phyloP scores from a whole-genome alignment of 2,797 vertebrate genomes.

The Selene dorsalis region DNA sequence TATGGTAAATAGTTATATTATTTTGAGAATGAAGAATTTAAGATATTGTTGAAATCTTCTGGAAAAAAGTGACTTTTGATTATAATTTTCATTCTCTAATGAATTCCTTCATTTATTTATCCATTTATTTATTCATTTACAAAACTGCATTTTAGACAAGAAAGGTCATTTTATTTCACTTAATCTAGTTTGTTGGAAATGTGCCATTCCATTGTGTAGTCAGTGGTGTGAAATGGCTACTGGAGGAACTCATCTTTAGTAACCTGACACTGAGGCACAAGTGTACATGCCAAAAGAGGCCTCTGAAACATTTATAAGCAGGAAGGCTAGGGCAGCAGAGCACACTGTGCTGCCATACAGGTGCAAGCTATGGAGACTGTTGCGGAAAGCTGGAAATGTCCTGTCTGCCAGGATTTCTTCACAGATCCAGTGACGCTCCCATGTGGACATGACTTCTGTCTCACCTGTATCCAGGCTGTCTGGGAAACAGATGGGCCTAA shows the following conservation, averaged over 20 bases:
- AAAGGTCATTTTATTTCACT: not conserved
- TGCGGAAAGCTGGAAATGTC: conserved; percentile 78
- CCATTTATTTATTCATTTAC: no score
- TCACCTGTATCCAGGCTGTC: conserved; percentile 80
- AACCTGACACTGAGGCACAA: conserved; percentile 68
- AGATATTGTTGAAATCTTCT: not conserved
- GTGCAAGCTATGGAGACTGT: conserved; percentile 68
- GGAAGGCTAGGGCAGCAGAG: conserved; percentile 34
- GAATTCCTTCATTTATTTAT: not conserved
- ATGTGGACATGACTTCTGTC: conserved; percentile 83
- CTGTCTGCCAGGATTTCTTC: conserved; percentile 82
- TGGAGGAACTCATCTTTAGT: conserved; percentile 66
- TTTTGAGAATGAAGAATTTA: not conserved
- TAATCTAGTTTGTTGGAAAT: conserved; percentile 27
- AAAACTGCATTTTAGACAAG: no score
- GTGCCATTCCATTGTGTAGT: conserved; percentile 27
- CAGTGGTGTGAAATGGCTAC: conserved; percentile 34
- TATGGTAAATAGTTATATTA: no score
- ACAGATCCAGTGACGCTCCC: conserved; percentile 80
- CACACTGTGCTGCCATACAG: conserved; percentile 46
- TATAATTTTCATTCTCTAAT: not conserved
- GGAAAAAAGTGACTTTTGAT: not conserved
- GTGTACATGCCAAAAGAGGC: conserved; percentile 45
- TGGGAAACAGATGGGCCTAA: conserved; percentile 77
- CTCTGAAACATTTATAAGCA: conserved; percentile 80